A percentile compares a stretch with the other conserved stretches of the same genome.
Evolutionary conservation across 2,797 vertebrate species (phyloP).

Genomic region (Micromesistius poutassou): DNA sequence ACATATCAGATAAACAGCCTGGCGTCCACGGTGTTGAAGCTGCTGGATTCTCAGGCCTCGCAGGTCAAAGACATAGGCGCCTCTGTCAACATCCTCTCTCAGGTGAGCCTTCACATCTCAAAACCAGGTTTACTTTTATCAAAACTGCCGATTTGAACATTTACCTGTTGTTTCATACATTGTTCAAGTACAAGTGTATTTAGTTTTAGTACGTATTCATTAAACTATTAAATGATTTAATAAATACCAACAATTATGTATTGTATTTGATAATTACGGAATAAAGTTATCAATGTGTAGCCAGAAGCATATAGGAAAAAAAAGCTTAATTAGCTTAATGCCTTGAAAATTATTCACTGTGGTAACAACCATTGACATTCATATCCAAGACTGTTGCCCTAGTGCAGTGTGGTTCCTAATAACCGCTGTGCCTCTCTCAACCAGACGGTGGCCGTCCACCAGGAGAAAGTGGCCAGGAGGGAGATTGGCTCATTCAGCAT

Average conservation of each 20-base stretch:
- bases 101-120: slow-evolving; percentile 67
- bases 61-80: slow-evolving; percentile 79
- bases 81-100: slow-evolving; percentile 72
- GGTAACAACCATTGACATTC: not conserved
- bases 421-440: slow-evolving; percentile 14
- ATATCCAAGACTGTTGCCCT: no score
- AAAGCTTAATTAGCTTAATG: not conserved
- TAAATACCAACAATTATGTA: no score
- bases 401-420: no score
- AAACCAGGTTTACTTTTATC: not conserved
- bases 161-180: not conserved
- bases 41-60: slow-evolving; percentile 80
- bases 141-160: not conserved
- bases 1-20: slow-evolving; percentile 86
- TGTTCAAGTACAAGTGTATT: not conserved
- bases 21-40: slow-evolving; percentile 73
- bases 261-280: not conserved
- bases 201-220: no score
- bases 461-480: slow-evolving; percentile 80
- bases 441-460: slow-evolving; percentile 80
- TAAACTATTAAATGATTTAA: no score
- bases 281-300: not conserved
- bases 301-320: not conserved
- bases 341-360: not conserved
- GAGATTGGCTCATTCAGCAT: slow-evolving; percentile 76